Evolutionary conservation across 2,888 invertebrate species (phyloP).

Genomic region (Masnerella sp.): DNA sequence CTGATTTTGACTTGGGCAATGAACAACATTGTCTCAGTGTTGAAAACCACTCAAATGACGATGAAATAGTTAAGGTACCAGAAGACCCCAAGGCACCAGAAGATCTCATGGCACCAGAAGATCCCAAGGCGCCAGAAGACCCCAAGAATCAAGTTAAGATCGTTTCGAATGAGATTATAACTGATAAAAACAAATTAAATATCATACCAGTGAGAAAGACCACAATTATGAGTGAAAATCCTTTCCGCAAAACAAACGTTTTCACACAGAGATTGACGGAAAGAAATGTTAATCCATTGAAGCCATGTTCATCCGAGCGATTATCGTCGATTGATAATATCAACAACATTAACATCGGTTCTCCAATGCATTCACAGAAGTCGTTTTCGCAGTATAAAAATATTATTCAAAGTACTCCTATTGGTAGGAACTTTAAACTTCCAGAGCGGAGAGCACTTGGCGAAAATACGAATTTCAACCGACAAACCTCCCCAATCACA

Average conservation of each 20-base stretch:
- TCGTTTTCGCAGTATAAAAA: not conserved
- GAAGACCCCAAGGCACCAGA: too few species aligned
- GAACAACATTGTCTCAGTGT: too few species aligned
- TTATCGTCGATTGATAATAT: too few species aligned
- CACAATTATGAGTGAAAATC: slow-evolving; percentile 4
- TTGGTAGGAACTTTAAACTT: not conserved
- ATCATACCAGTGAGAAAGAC: not conserved
- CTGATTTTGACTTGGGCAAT: too few species aligned
- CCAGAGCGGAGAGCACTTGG: not conserved
- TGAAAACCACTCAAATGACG: too few species aligned
- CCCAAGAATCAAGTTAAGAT: not conserved
- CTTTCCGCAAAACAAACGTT: slow-evolving; percentile 13
- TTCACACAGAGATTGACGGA: not conserved
- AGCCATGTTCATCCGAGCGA: not conserved
- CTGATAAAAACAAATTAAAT: slow-evolving; percentile 1
- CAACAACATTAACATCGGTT: not conserved
- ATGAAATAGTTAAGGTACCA: too few species aligned
- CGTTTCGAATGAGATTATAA: not conserved
- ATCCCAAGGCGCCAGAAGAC: not conserved
- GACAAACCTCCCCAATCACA: not conserved
- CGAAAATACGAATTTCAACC: slow-evolving; percentile 2
- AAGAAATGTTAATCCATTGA: not conserved
- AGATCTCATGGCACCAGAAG: not conserved
- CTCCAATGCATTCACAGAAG: not conserved
- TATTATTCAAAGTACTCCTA: slow-evolving; percentile 5